phyloP scores from a whole-genome alignment of 2,888 invertebrate genomes.

The Acleris holmiana region DNA sequence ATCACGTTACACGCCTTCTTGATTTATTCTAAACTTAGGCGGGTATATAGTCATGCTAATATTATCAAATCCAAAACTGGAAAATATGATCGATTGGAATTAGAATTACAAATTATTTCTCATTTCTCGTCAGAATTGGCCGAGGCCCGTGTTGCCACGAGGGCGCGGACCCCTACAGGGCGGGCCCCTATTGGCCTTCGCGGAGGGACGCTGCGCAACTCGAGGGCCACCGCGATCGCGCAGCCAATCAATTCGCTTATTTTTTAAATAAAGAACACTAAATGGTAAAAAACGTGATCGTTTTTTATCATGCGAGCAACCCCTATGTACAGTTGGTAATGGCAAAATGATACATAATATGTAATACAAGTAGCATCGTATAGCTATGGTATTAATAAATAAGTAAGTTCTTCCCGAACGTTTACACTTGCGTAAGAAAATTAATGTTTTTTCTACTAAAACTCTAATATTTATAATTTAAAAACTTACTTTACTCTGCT shows the following conservation, averaged over 20 bases:
- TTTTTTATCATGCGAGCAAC: slow-evolving; percentile 61
- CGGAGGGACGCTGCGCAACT: slow-evolving; percentile 49
- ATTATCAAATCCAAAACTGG: background rate
- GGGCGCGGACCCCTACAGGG: slow-evolving; percentile 74
- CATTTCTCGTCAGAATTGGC: slow-evolving; percentile 9
- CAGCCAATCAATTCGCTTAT: slow-evolving; percentile 82
- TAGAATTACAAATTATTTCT: slow-evolving; percentile 14
- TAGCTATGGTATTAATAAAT: no score
- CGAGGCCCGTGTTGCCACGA: slow-evolving; percentile 43
- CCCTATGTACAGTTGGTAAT: slow-evolving; percentile 55
- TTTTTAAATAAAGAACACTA: slow-evolving; percentile 80
- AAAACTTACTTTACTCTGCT: no score
- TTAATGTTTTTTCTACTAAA: no score
- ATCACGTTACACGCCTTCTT: no score
- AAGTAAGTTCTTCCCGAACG: no score
- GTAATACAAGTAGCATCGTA: no score
- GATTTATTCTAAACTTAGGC: no score
- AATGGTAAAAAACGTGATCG: slow-evolving; percentile 71
- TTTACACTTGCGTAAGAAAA: no score
- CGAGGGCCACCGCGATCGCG: slow-evolving; percentile 61
- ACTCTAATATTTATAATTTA: no score
- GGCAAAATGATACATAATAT: background rate
- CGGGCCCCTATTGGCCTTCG: slow-evolving; percentile 65
- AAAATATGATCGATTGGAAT: slow-evolving; percentile 16
- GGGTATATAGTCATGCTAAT: no score